Percentiles rank a stretch among this genome's conserved stretches.
phyloP scores from a whole-genome alignment of 2,797 vertebrate genomes.

The Paedocypris micromegethes region DNA sequence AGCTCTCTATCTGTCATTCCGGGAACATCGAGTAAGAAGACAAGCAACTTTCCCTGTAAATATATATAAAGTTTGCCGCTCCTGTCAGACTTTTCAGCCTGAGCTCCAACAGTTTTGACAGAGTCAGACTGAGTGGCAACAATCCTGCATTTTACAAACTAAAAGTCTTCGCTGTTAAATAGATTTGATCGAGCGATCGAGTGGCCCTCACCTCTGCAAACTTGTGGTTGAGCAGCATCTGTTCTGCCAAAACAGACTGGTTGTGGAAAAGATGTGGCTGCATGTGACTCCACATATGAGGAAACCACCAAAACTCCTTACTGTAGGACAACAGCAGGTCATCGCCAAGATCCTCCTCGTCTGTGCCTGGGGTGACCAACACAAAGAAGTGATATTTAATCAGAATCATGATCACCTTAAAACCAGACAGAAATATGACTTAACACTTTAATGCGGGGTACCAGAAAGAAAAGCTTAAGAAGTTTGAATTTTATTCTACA shows the following conservation, averaged over 20 bases:
- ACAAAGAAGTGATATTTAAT: background rate
- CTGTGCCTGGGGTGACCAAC: slow-evolving; percentile 73
- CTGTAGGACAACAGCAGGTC: slow-evolving; percentile 91
- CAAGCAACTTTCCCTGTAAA: too few relatives aligned
- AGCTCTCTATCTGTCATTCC: too few relatives aligned
- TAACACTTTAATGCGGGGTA: background rate
- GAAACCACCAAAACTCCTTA: slow-evolving; percentile 98
- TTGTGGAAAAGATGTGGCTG: slow-evolving; percentile 98
- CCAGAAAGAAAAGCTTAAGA: too few relatives aligned
- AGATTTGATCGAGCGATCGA: too few relatives aligned
- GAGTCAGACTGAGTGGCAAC: too few relatives aligned
- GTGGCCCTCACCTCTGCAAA: slow-evolving; percentile 91
- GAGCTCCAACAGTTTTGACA: too few relatives aligned
- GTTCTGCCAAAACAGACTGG: slow-evolving; percentile 92
- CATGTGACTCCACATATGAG: slow-evolving; percentile 99
- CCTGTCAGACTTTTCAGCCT: too few relatives aligned
- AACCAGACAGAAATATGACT: background rate
- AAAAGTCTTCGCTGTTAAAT: too few relatives aligned
- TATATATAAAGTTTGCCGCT: too few relatives aligned
- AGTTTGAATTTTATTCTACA: too few relatives aligned
- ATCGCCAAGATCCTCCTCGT: slow-evolving; percentile 92
- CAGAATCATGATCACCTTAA: background rate
- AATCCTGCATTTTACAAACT: too few relatives aligned
- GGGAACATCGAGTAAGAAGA: too few relatives aligned
- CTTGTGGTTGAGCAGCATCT: slow-evolving; percentile 98